Percentiles rank a stretch among this genome's conserved stretches.
Evolutionary conservation across 2,797 vertebrate genomes (phyloP).

Genomic region (Centroberyx gerrardi): DNA sequence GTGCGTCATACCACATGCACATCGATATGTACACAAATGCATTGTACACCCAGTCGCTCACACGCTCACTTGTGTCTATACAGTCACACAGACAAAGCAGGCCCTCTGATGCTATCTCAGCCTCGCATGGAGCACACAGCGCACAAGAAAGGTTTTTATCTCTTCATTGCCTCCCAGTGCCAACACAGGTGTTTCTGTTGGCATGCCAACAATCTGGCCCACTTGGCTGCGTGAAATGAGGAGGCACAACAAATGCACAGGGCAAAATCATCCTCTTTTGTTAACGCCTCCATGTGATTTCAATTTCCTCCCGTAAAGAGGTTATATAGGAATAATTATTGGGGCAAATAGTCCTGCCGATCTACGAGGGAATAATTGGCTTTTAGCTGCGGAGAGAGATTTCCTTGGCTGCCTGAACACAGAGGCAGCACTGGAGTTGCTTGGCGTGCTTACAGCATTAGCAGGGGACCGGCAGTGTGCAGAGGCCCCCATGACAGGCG

Average conservation of each 20-base stretch:
- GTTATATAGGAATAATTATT: constrained; percentile 80
- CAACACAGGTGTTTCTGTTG: constrained; percentile 54
- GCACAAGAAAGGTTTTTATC: constrained; percentile 30
- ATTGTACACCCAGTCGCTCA: not conserved
- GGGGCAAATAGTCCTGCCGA: constrained; percentile 81
- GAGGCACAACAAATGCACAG: constrained; percentile 43
- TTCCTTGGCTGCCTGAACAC: constrained; percentile 76
- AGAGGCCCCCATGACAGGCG: constrained; percentile 83
- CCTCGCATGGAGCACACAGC: constrained; percentile 12
- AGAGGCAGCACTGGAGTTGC: constrained; percentile 68
- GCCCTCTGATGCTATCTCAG: constrained; percentile 39
- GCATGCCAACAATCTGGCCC: constrained; percentile 29
- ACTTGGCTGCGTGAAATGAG: constrained; percentile 41
- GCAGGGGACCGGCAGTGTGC: constrained; percentile 79
- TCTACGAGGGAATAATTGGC: constrained; percentile 85
- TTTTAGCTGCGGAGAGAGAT: constrained; percentile 83
- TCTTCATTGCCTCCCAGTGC: constrained; percentile 45
- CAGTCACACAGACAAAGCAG: constrained; percentile 13
- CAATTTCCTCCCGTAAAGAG: constrained; percentile 77
- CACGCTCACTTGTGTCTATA: constrained; percentile 15
- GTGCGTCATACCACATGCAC: not conserved
- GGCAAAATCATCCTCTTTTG: constrained; percentile 68
- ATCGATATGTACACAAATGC: not conserved
- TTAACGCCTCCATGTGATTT: constrained; percentile 75
- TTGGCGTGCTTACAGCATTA: constrained; percentile 83